These are phyloP conservation scores for Cydia fagiglandana DNA, from an alignment of 1,140 invertebrate species.

Conservation along the genomic window DNA sequence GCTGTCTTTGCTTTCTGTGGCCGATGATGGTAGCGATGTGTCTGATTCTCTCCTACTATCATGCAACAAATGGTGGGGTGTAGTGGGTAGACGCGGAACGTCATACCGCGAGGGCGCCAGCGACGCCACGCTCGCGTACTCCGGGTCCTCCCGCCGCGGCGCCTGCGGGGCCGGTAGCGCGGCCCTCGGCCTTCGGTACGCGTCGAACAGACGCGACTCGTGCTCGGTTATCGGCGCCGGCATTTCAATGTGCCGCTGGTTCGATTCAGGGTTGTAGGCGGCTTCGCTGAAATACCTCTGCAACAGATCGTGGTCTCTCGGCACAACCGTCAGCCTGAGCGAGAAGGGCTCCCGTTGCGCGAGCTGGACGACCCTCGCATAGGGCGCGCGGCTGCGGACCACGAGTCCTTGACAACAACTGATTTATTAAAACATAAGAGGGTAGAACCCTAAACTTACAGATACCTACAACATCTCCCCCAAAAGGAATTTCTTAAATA, in stretches of 20 bases:
- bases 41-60: slow-evolving; percentile 81
- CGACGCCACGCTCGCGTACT: slow-evolving; percentile 71
- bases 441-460: too few species aligned
- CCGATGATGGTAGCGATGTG: slow-evolving; percentile 79
- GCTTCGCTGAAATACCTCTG: slow-evolving; percentile 94
- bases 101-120: slow-evolving; percentile 60
- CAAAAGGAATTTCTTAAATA: too few species aligned
- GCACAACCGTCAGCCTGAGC: slow-evolving; percentile 92
- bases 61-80: slow-evolving; percentile 68
- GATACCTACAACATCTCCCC: too few species aligned
- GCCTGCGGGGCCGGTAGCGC: slow-evolving; percentile 66
- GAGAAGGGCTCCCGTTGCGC: slow-evolving; percentile 90
- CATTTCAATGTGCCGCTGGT: slow-evolving; percentile 81
- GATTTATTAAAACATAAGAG: too few species aligned
- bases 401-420: too few species aligned
- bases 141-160: slow-evolving; percentile 63
- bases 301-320: slow-evolving; percentile 95
- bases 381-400: slow-evolving; percentile 81
- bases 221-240: slow-evolving; percentile 66
- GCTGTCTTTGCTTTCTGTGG: slow-evolving; percentile 83
- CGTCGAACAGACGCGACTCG: slow-evolving; percentile 70
- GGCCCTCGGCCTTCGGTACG: slow-evolving; percentile 63
- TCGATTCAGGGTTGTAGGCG: slow-evolving; percentile 91
- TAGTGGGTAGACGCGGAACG: slow-evolving; percentile 44
- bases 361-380: slow-evolving; percentile 92